phyloP scores from a whole-genome alignment of 2,113 vertebrate species.

The Anhinga anhinga region DNA sequence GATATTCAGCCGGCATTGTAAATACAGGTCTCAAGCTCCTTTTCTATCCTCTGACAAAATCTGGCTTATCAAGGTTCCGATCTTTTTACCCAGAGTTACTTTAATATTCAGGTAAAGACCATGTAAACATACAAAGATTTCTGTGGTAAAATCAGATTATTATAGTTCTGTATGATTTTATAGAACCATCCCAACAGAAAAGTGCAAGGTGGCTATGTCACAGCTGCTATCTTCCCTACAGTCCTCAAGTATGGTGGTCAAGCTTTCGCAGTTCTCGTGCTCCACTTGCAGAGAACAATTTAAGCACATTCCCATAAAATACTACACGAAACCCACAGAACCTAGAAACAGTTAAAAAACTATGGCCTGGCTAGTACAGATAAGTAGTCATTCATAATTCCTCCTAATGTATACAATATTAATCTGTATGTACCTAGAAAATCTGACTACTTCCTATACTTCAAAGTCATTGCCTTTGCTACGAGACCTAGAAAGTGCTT shows the following conservation, averaged over 20 bases:
- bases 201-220: neutral
- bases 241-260: neutral
- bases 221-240: neutral
- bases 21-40: neutral
- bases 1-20: neutral
- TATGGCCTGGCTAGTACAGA: conserved; percentile 59
- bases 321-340: neutral
- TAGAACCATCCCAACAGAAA: neutral
- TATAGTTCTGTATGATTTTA: neutral
- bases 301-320: neutral
- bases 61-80: neutral
- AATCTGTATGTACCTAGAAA: conserved; percentile 76
- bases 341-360: conserved; percentile 65
- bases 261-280: neutral
- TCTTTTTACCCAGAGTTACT: neutral
- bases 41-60: neutral
- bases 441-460: conserved; percentile 73
- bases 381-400: conserved; percentile 77
- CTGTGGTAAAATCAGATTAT: neutral
- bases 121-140: conserved; percentile 15
- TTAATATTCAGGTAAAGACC: neutral
- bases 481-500: conserved; percentile 73
- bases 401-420: conserved; percentile 74
- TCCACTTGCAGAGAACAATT: conserved; percentile 13
- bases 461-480: conserved; percentile 77